Base-by-base conservation (phyloP, 2,113 vertebrate species). In the Mus pahari region DNA sequence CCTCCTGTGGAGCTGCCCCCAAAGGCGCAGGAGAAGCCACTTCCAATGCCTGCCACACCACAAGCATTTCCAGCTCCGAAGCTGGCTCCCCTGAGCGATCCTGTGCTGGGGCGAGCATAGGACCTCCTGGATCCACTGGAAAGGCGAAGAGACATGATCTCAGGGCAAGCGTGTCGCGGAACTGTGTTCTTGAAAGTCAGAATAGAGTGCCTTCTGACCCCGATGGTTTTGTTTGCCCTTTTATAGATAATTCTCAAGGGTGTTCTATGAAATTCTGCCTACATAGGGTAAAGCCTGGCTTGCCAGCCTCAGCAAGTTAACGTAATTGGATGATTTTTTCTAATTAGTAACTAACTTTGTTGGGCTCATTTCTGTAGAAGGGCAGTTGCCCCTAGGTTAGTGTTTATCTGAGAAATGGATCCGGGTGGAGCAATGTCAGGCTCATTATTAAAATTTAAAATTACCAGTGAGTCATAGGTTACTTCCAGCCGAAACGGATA, bases 351-450 rank as follows among this genome's bases (percentile, higher is more conserved):
- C 96, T 96, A 96, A 96, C 89, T 96, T 92, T 86, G 90, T 73
- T 36, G 26, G 95, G 96, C 74, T 97, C 89, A 58, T 96, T 98
- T 94, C 86, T 93, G 96, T 92, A 95, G 96, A 96, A 97, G 96
- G 95, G 78, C 70, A 83, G 82, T 93, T 98, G 96, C 97, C 97
- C 96, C 92, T 26, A 58, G 98, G 97, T 97, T 89, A 95, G 95
- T 97, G 97, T 96, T 98, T 98, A 98, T 98, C 97, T 97, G 88
- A 81, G 95, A 94, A 98, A 97, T 97, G 96, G 98, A 97, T 95
- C 74, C 96, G 93, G 98, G 97, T 95, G 97, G 98, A 97, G 97
- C 93, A 53, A 92, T 86, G 95, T 75, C 66, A 94, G 95, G 82
- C 94, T 97, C 96, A 97, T 96, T 83, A 97, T 68, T 94, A 89